Evolutionary conservation across 2,113 vertebrate species (phyloP).

Genomic region (Canis aureus): DNA sequence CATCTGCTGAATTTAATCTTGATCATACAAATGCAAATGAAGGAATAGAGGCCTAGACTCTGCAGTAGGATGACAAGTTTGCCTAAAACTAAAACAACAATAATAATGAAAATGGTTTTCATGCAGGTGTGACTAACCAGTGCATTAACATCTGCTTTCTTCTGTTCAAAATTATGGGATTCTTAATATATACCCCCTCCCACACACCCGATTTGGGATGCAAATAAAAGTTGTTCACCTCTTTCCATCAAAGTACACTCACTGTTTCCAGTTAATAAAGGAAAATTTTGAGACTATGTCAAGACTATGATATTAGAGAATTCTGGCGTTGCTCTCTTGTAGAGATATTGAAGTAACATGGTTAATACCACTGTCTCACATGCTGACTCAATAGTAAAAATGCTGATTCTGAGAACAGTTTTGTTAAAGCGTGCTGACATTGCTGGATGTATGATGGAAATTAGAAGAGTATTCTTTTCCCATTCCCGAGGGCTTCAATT

Average conservation of each 20-base stretch:
- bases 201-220: not conserved
- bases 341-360: not conserved
- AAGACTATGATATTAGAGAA: not conserved
- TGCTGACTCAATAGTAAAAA: not conserved
- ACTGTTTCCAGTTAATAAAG: not conserved
- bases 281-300: not conserved
- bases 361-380: not conserved
- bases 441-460: not conserved
- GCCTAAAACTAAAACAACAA: not conserved
- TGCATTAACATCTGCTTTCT: not conserved
- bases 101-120: not conserved
- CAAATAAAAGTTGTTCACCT: not conserved
- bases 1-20: constrained; percentile 48
- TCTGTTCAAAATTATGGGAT: not conserved
- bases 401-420: not conserved
- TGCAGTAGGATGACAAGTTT: not conserved
- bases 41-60: not conserved
- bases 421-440: not conserved
- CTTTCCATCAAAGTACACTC: not conserved
- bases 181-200: not conserved
- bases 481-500: not conserved
- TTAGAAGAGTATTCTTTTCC: not conserved
- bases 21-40: constrained; percentile 55
- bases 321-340: not conserved
- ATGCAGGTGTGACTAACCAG: not conserved